These are phyloP conservation scores for Lottia gigantea DNA, from an alignment of 2,888 invertebrate species.

Conservation along the genomic window DNA sequence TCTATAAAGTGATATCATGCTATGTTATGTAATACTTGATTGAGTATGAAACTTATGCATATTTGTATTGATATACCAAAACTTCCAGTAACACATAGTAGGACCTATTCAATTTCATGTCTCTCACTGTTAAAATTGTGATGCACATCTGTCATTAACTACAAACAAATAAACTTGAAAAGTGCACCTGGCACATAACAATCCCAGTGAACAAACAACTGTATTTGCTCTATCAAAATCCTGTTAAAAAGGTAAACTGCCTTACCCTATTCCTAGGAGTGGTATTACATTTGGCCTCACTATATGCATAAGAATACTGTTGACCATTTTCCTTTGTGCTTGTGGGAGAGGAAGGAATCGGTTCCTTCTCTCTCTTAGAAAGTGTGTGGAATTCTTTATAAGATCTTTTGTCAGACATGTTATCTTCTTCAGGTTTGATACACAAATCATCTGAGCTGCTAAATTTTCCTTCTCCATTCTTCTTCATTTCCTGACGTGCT, in stretches of 20 bases:
- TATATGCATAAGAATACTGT: neutral
- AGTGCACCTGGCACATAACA: no score
- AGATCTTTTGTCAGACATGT: neutral
- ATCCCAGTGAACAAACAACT: no score
- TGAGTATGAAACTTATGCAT: no score
- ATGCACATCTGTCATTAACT: no score
- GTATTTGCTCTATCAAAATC: no score
- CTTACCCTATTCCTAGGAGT: slow-evolving; percentile 7
- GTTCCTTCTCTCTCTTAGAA: neutral
- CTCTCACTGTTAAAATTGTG: no score
- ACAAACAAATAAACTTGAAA: no score
- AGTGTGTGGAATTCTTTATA: neutral
- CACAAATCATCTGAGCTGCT: neutral
- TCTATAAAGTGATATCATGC: no score
- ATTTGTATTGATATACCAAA: no score
- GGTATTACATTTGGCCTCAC: slow-evolving; percentile 6
- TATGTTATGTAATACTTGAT: no score
- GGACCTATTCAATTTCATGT: no score
- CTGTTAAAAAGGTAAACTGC: neutral
- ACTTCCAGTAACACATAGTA: no score
- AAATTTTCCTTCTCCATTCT: slow-evolving; percentile 4
- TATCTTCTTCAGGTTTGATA: neutral
- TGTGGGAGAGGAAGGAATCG: neutral
- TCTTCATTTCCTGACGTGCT: slow-evolving; percentile 1
- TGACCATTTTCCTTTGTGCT: slow-evolving; percentile 10